Conservation (phyloP, 2,113 vertebrate genomes). For the Suricata suricatta region DNA sequence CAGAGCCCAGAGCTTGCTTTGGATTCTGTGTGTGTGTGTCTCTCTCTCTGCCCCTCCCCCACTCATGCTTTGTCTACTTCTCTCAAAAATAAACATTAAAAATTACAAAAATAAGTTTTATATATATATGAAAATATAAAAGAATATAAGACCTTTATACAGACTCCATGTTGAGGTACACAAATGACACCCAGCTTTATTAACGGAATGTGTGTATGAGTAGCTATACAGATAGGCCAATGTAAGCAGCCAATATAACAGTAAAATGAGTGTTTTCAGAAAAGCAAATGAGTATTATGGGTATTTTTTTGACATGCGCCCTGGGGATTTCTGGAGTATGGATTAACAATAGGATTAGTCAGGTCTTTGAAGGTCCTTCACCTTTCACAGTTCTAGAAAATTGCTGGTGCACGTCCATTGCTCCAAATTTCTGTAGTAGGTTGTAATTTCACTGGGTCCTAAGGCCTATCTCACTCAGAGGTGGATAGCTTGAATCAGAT, state of each 20-base stretch:
- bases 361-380: neutral
- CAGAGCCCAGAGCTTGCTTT: no score
- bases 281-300: slow-evolving; percentile 44
- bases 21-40: no score
- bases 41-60: no score
- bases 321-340: neutral
- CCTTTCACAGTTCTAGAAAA: slow-evolving; percentile 64
- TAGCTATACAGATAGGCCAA: neutral
- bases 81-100: no score
- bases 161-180: neutral
- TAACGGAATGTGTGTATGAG: neutral
- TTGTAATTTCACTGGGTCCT: slow-evolving; percentile 65
- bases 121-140: neutral
- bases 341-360: neutral
- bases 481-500: slow-evolving; percentile 36
- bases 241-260: slow-evolving; percentile 46
- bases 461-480: slow-evolving; percentile 73
- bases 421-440: neutral
- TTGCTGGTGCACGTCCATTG: slow-evolving; percentile 60
- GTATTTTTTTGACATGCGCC: slow-evolving; percentile 71
- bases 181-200: neutral
- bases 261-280: slow-evolving; percentile 63
- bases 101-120: neutral
- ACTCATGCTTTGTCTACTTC: no score
- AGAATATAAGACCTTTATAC: neutral